Evolutionary conservation across 1,140 invertebrate species (phyloP).

Genomic region (Drosophila bifasciata): DNA sequence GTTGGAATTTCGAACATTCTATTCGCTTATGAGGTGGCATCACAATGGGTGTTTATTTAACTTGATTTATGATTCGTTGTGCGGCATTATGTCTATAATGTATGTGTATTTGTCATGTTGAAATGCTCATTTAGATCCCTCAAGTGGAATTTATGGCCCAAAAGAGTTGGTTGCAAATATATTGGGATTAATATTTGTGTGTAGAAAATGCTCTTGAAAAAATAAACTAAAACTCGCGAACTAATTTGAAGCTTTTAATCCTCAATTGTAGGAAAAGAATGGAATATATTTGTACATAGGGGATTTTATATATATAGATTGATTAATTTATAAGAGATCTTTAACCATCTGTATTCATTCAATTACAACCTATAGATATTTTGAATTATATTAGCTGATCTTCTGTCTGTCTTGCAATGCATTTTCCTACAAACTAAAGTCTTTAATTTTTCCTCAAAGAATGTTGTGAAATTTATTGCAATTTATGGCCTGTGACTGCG

Average conservation of each 20-base stretch:
- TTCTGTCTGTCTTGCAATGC: not conserved
- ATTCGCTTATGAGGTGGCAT: slow-evolving; percentile 49
- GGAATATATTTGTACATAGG: too few relatives aligned
- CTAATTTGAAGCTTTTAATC: too few relatives aligned
- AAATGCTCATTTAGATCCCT: slow-evolving; percentile 38
- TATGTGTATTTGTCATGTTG: slow-evolving; percentile 48
- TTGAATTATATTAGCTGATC: too few relatives aligned
- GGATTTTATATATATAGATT: too few relatives aligned
- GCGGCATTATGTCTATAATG: slow-evolving; percentile 41
- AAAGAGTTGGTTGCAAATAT: not conserved
- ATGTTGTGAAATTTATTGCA: slow-evolving; percentile 39
- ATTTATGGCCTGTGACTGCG: slow-evolving; percentile 38
- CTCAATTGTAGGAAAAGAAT: too few relatives aligned
- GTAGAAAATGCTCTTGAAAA: not conserved
- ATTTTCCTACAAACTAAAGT: not conserved
- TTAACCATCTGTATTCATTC: too few relatives aligned
- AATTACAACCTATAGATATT: too few relatives aligned
- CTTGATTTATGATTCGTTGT: slow-evolving; percentile 60
- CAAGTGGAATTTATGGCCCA: slow-evolving; percentile 7
- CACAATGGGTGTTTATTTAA: slow-evolving; percentile 40
- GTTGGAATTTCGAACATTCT: slow-evolving; percentile 1
- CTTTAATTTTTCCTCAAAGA: slow-evolving; percentile 9
- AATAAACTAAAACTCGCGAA: not conserved
- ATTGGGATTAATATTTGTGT: not conserved
- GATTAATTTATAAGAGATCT: too few relatives aligned